phyloP scores from a whole-genome alignment of 1,140 invertebrate genomes.

The Asobara japonica region DNA sequence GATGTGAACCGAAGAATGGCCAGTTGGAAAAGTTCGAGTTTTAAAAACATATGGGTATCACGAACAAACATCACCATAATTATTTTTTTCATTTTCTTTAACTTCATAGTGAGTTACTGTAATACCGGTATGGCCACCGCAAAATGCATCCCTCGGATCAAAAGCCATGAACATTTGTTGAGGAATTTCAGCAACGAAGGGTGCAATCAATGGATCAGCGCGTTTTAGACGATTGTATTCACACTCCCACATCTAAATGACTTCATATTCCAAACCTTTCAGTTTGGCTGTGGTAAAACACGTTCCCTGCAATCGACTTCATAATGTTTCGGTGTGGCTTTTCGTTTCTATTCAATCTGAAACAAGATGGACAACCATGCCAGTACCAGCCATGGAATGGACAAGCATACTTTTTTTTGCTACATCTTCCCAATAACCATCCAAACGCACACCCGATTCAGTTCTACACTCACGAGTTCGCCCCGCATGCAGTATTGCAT shows the following conservation, averaged over 20 bases:
- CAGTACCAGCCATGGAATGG: no score
- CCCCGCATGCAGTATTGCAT: no score
- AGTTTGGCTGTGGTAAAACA: no score
- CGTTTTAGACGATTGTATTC: slow-evolving; percentile 17
- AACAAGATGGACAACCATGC: no score
- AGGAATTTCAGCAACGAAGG: neutral
- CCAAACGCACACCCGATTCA: no score
- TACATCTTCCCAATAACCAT: no score
- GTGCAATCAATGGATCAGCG: neutral
- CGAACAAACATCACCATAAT: slow-evolving; percentile 52
- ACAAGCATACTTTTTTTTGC: no score
- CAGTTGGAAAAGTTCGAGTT: neutral
- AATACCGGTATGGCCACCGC: slow-evolving; percentile 55
- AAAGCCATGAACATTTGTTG: neutral
- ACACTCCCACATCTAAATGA: slow-evolving; percentile 31
- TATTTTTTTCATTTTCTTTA: slow-evolving; percentile 47
- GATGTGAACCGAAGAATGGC: no score
- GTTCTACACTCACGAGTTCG: no score
- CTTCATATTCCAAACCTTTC: slow-evolving; percentile 15
- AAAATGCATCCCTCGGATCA: slow-evolving; percentile 46
- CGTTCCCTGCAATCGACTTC: no score
- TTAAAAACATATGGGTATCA: slow-evolving; percentile 48
- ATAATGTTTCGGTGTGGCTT: no score
- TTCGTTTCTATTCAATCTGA: no score
- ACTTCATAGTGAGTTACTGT: slow-evolving; percentile 45